Base-by-base conservation (phyloP, 2,113 vertebrate species). In the Larimichthys polyactis region DNA sequence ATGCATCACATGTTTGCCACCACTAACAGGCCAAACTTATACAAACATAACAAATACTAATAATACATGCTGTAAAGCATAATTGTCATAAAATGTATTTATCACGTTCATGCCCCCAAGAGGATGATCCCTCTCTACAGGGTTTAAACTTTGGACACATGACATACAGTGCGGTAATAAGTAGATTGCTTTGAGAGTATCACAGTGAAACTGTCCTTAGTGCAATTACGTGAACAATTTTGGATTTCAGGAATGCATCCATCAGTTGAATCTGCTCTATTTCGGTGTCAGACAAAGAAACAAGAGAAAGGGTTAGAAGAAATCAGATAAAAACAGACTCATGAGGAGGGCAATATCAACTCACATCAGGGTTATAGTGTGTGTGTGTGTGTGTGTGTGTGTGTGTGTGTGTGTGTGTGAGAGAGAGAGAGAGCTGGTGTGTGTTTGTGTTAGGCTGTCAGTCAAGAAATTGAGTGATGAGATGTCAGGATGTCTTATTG, bases 391-490 rank as follows among this genome's bases (percentile, higher is more conserved):
- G 52, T 27, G 27, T 27, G 27, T 27, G 29, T 64, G 51, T 65
- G 68, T 66, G 62, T 43, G 65, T 17, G 59, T 65, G 32, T 74
- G 52, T 22, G 11, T 12, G n/a, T 24, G n/a, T 24, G 55, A n/a
- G 32, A 36, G 32, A 36, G 32, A 36, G 36, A 36, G 36, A 36
- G 36, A 8, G 44, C 15, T 43, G 36, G 52, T 43, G 54, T 32
- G 32, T 36, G 32, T 36, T 7, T 36, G 40, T 32, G 43, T 14
- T 12, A 5, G 11, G 2, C 22, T 44, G 64, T 59, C 54, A 46
- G 27, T 60, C 20, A 27, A 24, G 52, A 22, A 64, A 55, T 15
- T 69, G 70, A 67, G 52, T 78, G 65, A 69, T 78, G 65, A 52
- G 44, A 51, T 24, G 65, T 52, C 75, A 78, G 46, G 29, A 68